phyloP scores from a whole-genome alignment of 64 coral and sea anemone genomes.

The Pocillopora verrucosa region DNA sequence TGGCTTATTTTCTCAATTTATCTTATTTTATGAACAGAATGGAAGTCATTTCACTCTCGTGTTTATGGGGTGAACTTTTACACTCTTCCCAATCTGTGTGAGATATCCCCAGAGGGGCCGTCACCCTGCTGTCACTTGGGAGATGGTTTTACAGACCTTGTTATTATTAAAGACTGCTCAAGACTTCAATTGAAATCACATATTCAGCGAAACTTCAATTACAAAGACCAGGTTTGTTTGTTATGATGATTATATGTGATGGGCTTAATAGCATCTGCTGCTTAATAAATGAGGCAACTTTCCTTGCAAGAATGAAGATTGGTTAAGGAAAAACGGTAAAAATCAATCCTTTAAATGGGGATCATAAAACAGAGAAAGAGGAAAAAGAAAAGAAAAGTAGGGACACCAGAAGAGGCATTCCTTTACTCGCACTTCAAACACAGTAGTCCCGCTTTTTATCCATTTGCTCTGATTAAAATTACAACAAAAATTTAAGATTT shows the following conservation, averaged over 20 bases:
- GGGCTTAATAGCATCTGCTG: too few species aligned
- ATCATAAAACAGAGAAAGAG: too few species aligned
- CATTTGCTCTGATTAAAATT: too few species aligned
- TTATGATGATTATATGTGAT: neutral
- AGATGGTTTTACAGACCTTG: constrained; percentile 88
- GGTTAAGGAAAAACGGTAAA: too few species aligned
- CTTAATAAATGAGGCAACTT: neutral
- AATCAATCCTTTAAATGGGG: too few species aligned
- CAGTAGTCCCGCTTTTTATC: too few species aligned
- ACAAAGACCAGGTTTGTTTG: constrained; percentile 77
- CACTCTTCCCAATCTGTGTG: constrained; percentile 85
- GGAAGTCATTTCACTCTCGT: constrained; percentile 60
- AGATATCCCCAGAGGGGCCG: constrained; percentile 81
- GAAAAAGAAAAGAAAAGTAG: too few species aligned
- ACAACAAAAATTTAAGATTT: too few species aligned
- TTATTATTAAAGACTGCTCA: constrained; percentile 74
- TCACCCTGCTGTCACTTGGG: constrained; percentile 95
- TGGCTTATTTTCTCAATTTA: neutral
- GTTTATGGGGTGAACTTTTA: constrained; percentile 81
- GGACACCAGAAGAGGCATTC: too few species aligned
- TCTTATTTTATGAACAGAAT: constrained; percentile 15
- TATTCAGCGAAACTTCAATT: constrained; percentile 88
- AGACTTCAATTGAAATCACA: constrained; percentile 75
- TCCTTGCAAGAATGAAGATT: neutral
- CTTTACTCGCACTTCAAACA: neutral